These are phyloP conservation scores for Datnioides undecimradiatus DNA, from an alignment of 2,113 vertebrate genomes.

Conservation along the genomic window DNA sequence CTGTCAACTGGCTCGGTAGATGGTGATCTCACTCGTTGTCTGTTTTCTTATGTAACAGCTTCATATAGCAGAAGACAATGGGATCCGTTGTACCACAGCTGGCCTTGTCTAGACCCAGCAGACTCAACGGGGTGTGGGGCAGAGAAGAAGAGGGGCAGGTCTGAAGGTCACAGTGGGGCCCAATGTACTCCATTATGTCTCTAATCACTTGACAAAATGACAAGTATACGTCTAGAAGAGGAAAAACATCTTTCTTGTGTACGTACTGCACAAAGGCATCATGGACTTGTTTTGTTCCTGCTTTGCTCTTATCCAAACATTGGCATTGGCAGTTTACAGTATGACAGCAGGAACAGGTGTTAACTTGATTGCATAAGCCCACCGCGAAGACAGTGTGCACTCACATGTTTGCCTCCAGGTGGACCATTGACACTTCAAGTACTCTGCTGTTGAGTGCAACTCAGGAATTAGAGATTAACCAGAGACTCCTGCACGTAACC, in stretches of 20 bases:
- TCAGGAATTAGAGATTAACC: slow-evolving; percentile 29
- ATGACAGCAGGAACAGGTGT: slow-evolving; percentile 43
- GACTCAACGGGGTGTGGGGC: not conserved
- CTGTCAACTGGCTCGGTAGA: slow-evolving; percentile 31
- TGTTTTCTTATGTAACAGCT: slow-evolving; percentile 67
- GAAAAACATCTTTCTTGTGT: not conserved
- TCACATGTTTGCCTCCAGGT: slow-evolving; percentile 9
- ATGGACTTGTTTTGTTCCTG: slow-evolving; percentile 22
- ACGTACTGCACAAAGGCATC: not conserved
- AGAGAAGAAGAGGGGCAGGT: slow-evolving; percentile 1
- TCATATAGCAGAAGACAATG: slow-evolving; percentile 61
- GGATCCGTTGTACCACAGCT: slow-evolving; percentile 58
- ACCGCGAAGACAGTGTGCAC: slow-evolving; percentile 10
- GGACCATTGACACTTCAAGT: not conserved
- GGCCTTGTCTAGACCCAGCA: slow-evolving; percentile 9
- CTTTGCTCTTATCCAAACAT: slow-evolving; percentile 28
- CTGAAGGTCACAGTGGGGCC: slow-evolving; percentile 1
- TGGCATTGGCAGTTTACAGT: slow-evolving; percentile 7
- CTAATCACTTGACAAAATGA: slow-evolving; percentile 8
- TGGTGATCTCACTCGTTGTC: slow-evolving; percentile 66
- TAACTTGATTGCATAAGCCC: slow-evolving; percentile 31
- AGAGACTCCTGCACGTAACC: slow-evolving; percentile 6
- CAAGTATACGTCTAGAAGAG: not conserved
- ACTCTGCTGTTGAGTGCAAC: not conserved
- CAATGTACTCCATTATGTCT: slow-evolving; percentile 22